Percentiles rank a stretch among this genome's conserved stretches.
Conservation (phyloP, 2,888 invertebrate species). For the Dexiosoma caninum region DNA sequence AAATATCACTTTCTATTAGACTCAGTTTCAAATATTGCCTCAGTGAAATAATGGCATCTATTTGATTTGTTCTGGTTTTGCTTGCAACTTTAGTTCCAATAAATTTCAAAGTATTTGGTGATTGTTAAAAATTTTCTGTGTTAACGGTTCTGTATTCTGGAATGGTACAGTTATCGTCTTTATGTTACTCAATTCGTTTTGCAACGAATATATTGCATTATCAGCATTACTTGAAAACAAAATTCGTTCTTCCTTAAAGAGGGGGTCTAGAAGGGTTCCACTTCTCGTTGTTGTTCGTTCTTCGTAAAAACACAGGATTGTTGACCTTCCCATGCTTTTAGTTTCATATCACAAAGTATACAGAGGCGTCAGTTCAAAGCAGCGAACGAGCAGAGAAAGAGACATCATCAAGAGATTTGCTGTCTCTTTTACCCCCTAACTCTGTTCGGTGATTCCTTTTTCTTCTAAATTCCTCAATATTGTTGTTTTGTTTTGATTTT, state of each 20-base stretch:
- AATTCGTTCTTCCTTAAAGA: constrained; percentile 28
- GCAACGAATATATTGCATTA: not conserved
- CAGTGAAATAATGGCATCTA: not conserved
- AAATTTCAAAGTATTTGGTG: not conserved
- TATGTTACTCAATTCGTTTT: not conserved
- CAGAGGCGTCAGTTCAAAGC: no score
- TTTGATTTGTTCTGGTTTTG: not conserved
- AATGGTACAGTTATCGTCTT: not conserved
- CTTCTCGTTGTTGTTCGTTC: not conserved
- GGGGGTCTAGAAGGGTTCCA: constrained; percentile 8
- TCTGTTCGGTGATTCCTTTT: no score
- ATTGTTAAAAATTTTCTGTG: not conserved
- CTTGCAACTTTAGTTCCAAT: not conserved
- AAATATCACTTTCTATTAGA: not conserved
- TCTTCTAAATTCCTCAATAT: no score
- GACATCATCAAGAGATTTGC: no score
- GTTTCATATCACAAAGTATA: no score
- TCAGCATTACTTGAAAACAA: not conserved
- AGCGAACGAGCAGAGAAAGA: no score
- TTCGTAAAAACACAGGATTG: constrained; percentile 8
- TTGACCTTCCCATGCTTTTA: not conserved
- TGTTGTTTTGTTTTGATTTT: no score
- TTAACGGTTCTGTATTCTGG: not conserved
- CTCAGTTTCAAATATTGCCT: not conserved
- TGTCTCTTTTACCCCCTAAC: no score